These are phyloP conservation scores for Tenebrio molitor DNA, from an alignment of 1,140 invertebrate species.

Conservation along the genomic window DNA sequence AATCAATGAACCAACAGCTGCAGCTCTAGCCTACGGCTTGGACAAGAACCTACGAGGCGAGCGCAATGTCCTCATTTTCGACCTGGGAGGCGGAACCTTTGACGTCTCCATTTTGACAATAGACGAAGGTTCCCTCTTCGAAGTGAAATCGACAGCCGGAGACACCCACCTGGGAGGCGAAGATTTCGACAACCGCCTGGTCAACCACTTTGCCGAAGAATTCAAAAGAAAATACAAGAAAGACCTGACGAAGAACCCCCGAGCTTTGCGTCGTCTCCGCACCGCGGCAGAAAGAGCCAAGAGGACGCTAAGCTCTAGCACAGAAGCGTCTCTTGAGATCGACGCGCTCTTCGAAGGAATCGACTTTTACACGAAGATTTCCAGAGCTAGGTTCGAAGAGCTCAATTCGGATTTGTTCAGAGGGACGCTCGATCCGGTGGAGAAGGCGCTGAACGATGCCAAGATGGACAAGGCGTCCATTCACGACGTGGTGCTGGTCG, in stretches of 20 bases:
- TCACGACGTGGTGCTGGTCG: conserved; percentile 84
- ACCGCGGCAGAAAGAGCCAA: conserved; percentile 88
- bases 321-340: conserved; percentile 81
- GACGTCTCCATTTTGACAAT: conserved; percentile 86
- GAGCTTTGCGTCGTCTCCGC: conserved; percentile 76
- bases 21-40: conserved; percentile 82
- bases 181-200: conserved; percentile 78
- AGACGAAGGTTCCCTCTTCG: conserved; percentile 76
- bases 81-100: conserved; percentile 77
- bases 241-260: conserved; percentile 67
- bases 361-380: conserved; percentile 75
- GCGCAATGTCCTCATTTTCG: conserved; percentile 76
- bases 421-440: conserved; percentile 73
- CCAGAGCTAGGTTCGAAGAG: conserved; percentile 76
- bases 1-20: conserved; percentile 86
- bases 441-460: conserved; percentile 80
- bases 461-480: conserved; percentile 80
- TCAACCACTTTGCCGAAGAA: conserved; percentile 74
- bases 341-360: conserved; percentile 82
- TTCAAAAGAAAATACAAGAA: conserved; percentile 70
- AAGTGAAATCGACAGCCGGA: conserved; percentile 79
- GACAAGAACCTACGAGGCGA: conserved; percentile 84
- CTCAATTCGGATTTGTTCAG: conserved; percentile 74
- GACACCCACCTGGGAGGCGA: conserved; percentile 73
- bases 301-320: conserved; percentile 81